Conservation (phyloP, 2,888 invertebrate genomes). For the Taenaris catops region DNA sequence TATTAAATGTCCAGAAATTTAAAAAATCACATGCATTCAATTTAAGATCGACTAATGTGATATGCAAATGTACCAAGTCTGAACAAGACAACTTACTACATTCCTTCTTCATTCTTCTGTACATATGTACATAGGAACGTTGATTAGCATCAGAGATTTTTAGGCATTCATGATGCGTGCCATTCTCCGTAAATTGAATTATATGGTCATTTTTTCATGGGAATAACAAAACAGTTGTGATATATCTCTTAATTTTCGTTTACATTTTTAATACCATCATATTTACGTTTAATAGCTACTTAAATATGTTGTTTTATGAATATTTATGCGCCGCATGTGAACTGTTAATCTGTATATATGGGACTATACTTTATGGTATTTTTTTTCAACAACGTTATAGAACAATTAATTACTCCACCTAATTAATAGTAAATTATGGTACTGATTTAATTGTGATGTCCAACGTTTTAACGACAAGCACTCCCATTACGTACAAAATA, state of each 20-base stretch:
- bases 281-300: conserved; percentile 16
- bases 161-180: no score
- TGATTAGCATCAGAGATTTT: no score
- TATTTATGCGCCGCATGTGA: conserved; percentile 18
- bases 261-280: conserved; percentile 6
- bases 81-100: no score
- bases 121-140: no score
- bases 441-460: conserved; percentile 12
- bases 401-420: conserved; percentile 18
- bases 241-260: conserved; percentile 1
- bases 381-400: conserved; percentile 16
- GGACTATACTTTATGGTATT: conserved; percentile 16
- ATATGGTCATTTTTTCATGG: not conserved
- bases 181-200: not conserved
- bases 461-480: conserved; percentile 9
- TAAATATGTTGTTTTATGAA: conserved; percentile 17
- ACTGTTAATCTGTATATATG: conserved; percentile 18
- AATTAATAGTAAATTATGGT: conserved; percentile 17
- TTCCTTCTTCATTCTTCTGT: no score
- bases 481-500: conserved; percentile 6
- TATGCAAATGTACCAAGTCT: no score
- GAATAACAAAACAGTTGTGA: conserved; percentile 1
- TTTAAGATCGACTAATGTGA: no score
- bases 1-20: no score
- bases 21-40: no score